Conservation (phyloP, 1,140 invertebrate species). For the Holotrichia oblita region DNA sequence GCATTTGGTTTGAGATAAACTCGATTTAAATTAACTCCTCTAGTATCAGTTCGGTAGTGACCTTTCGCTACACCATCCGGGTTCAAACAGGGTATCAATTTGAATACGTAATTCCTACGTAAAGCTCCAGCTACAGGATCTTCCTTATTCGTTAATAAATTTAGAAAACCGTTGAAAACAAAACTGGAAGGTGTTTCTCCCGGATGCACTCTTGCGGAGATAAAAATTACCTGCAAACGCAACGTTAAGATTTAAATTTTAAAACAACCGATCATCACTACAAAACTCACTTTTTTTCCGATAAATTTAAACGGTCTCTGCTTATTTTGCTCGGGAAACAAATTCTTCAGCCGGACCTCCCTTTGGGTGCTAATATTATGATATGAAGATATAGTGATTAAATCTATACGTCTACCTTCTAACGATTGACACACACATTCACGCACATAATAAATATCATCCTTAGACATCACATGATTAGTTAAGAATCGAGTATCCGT, state of each 20-base stretch:
- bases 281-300: slow-evolving; percentile 72
- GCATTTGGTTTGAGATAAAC: slow-evolving; percentile 82
- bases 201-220: slow-evolving; percentile 91
- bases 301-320: slow-evolving; percentile 78
- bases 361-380: slow-evolving; percentile 77
- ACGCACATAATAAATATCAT: slow-evolving; percentile 87
- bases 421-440: slow-evolving; percentile 85
- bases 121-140: slow-evolving; percentile 78
- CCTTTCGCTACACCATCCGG: slow-evolving; percentile 91
- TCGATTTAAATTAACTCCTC: slow-evolving; percentile 90
- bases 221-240: slow-evolving; percentile 77
- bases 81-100: slow-evolving; percentile 92
- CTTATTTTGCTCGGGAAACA: slow-evolving; percentile 77
- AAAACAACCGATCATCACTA: too few species aligned
- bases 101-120: slow-evolving; percentile 86
- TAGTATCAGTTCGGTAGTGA: slow-evolving; percentile 89
- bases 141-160: slow-evolving; percentile 77
- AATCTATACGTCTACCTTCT: slow-evolving; percentile 84
- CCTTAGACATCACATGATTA: slow-evolving; percentile 56
- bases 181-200: slow-evolving; percentile 95
- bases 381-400: slow-evolving; percentile 88
- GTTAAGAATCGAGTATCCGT: slow-evolving; percentile 70
- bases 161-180: slow-evolving; percentile 91
- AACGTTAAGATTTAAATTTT: too few species aligned
- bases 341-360: slow-evolving; percentile 76